phyloP scores from a whole-genome alignment of 2,797 vertebrate genomes.

The Coreius guichenoti region DNA sequence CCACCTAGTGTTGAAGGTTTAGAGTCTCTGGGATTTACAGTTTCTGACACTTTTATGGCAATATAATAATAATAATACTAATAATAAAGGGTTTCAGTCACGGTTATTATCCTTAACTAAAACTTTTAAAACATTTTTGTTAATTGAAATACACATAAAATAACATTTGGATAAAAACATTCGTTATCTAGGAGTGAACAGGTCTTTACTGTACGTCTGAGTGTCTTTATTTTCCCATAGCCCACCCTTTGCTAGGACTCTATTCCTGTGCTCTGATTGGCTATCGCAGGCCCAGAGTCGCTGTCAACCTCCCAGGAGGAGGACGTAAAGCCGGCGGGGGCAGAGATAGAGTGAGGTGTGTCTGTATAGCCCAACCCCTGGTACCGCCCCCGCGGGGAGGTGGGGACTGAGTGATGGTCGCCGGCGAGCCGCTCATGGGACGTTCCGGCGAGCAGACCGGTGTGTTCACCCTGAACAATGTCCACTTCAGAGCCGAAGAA shows the following conservation, averaged over 20 bases:
- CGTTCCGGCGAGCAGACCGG: constrained; percentile 89
- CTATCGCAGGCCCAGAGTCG: constrained; percentile 63
- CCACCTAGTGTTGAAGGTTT: not conserved
- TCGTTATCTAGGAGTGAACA: not conserved
- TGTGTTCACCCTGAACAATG: constrained; percentile 85
- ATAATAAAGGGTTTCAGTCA: no score
- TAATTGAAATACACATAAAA: not conserved
- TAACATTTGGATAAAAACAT: no score
- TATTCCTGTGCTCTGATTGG: constrained; percentile 48
- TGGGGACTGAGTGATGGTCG: constrained; percentile 82
- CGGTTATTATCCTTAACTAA: not conserved
- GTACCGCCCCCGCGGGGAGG: constrained; percentile 88
- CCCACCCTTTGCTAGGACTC: constrained; percentile 35
- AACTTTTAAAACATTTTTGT: not conserved
- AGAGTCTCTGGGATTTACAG: not conserved
- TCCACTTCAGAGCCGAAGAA: constrained; percentile 86
- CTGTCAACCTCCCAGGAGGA: constrained; percentile 71
- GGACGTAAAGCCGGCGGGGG: constrained; percentile 75
- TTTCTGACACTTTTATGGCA: constrained; percentile 1
- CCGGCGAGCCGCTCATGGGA: constrained; percentile 83
- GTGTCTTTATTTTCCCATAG: not conserved
- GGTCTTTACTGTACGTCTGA: not conserved
- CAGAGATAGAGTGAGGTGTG: constrained; percentile 84
- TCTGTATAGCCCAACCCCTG: constrained; percentile 90
- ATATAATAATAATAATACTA: not conserved